These are phyloP conservation scores for Hemicrepidius hirtus DNA, from an alignment of 2,888 invertebrate species.

Conservation along the genomic window DNA sequence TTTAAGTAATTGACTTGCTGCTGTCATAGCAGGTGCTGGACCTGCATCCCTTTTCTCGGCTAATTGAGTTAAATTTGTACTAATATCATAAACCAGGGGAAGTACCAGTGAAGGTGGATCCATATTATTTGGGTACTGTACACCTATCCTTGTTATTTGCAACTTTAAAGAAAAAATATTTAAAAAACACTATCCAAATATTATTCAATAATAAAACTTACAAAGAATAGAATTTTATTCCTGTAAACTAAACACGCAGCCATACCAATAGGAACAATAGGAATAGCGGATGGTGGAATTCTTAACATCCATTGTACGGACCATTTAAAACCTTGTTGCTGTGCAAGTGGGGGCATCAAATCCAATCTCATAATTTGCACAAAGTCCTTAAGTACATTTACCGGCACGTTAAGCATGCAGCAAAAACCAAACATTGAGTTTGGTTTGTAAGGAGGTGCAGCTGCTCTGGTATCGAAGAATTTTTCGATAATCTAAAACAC, in stretches of 20 bases:
- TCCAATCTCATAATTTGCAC: conserved; percentile 88
- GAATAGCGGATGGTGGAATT: conserved; percentile 90
- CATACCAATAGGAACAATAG: conserved; percentile 92
- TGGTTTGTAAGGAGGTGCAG: conserved; percentile 92
- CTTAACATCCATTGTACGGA: conserved; percentile 93
- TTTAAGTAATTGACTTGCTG: conserved; percentile 79
- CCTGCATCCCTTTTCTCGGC: conserved; percentile 87
- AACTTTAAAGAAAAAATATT: conserved; percentile 74
- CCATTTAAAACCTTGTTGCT: conserved; percentile 86
- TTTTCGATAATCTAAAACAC: conserved; percentile 84
- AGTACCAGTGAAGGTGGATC: conserved; percentile 86
- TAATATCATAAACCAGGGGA: conserved; percentile 93
- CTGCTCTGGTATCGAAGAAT: conserved; percentile 93
- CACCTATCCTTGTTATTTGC: conserved; percentile 82
- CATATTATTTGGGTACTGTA: conserved; percentile 76
- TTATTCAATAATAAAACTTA: conserved; percentile 72
- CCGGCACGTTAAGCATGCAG: conserved; percentile 88
- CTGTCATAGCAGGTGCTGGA: conserved; percentile 76
- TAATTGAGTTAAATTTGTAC: conserved; percentile 88
- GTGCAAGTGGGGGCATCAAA: conserved; percentile 76
- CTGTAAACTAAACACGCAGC: conserved; percentile 90
- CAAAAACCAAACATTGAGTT: conserved; percentile 91
- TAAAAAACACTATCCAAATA: too few relatives aligned
- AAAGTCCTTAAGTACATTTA: conserved; percentile 92
- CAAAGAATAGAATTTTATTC: conserved; percentile 93